Evolutionary conservation across 2,888 invertebrate genomes (phyloP), one percentile per base, ranked within the genome.

Genomic region (Caenorhabditis sp.): DNA sequence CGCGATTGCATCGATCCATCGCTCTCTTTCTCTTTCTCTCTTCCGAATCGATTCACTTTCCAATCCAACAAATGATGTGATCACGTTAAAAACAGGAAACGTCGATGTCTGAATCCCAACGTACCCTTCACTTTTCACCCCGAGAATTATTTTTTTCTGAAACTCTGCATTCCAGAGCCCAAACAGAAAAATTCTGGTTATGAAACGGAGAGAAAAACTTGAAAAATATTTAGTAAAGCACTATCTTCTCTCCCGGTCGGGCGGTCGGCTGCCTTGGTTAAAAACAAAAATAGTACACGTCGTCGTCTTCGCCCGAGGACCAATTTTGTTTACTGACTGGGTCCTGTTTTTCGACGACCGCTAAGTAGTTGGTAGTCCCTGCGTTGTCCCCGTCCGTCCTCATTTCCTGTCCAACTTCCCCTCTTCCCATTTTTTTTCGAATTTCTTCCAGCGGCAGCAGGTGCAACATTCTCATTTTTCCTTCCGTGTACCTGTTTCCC

Each of bases 281-380:
- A 68, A 56, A 58, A 68, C 58, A 66, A 56, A 58, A 68, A 56
- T 52, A 68, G 58, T 58, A 68, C 66, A 27, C 20, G 58, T 50
- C 50, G 41, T 53, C 53, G 52, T 52, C 30, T 11, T 17, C 53
- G 37, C 24, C 32, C 35, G 13, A 35, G 32, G 5, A 13, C 52
- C 32, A 52, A 52, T 32, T 52, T 66, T 55, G 46, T 55, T 65
- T 65, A 37, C 65, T 55, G 46, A 56, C 46, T 48, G 35, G 53
- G 39, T 53, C 53, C 39, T 53, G 53, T 53, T 53, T 53, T 53
- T 53, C n/a, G 37, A 53, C 39, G 35, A 35, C 22, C 52, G 52
- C 52, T 35, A 27, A 48, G 48, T 48, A 48, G 27, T 48, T 27
- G 46, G 46, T 46, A 46, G 46, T 27, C 43, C 43, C 22, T 43